Conservation (phyloP, 1,140 invertebrate genomes). For the Drosophila watanabei region DNA sequence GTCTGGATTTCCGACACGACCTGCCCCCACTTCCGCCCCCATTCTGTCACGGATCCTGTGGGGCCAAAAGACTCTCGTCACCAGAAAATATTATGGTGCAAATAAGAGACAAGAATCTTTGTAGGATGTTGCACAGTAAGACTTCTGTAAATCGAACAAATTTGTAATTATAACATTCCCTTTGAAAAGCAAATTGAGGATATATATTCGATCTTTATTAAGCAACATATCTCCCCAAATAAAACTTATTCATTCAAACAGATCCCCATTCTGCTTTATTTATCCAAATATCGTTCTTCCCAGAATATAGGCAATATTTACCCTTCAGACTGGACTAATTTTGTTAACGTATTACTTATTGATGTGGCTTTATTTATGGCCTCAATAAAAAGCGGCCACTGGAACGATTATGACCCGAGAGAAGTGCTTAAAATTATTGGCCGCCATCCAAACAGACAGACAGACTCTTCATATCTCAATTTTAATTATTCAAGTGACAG, state of each 20-base stretch:
- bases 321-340: conserved; percentile 24
- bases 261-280: neutral
- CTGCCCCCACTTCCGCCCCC: conserved; percentile 28
- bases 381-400: conserved; percentile 62
- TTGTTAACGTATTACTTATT: conserved; percentile 46
- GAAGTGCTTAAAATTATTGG: conserved; percentile 57
- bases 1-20: conserved; percentile 64
- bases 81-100: conserved; percentile 56
- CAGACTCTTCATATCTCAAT: conserved; percentile 50
- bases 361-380: conserved; percentile 62
- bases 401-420: conserved; percentile 55
- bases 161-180: neutral
- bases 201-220: neutral
- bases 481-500: conserved; percentile 63
- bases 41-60: conserved; percentile 19
- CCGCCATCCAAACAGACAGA: conserved; percentile 58
- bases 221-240: neutral
- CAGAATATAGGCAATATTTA: conserved; percentile 33
- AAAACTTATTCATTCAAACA: neutral
- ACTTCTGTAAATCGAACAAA: neutral
- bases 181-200: neutral
- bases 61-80: conserved; percentile 43
- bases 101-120: conserved; percentile 43
- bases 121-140: conserved; percentile 5
- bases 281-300: conserved; percentile 21